phyloP scores from a whole-genome alignment of 2,888 invertebrate species.

The Sminthurinus aureus region DNA sequence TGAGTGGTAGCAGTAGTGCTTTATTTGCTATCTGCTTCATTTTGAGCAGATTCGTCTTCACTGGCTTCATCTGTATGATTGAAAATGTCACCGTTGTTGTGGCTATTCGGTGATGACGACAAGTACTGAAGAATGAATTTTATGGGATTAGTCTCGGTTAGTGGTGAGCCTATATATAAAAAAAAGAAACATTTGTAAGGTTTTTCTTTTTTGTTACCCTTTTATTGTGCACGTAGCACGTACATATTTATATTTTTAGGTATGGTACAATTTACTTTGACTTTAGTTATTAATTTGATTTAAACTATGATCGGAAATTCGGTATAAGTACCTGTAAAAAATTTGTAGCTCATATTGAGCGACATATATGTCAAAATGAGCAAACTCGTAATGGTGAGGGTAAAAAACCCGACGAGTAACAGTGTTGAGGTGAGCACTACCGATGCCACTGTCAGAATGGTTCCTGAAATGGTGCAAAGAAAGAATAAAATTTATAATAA shows the following conservation, averaged over 20 bases:
- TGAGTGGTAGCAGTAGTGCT: background rate
- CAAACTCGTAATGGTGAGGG: conserved; percentile 47
- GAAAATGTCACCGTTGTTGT: conserved; percentile 28
- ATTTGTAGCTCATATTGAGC: conserved; percentile 45
- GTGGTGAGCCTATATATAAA: conserved; percentile 15
- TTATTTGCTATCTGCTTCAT: background rate
- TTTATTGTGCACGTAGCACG: too few relatives aligned
- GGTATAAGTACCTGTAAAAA: background rate
- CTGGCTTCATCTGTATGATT: conserved; percentile 16
- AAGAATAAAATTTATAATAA: background rate
- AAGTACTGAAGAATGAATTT: conserved; percentile 23
- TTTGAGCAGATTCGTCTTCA: conserved; percentile 11
- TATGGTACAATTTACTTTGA: too few relatives aligned
- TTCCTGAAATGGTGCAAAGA: conserved; percentile 42
- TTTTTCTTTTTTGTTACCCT: too few relatives aligned
- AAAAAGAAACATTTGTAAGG: too few relatives aligned
- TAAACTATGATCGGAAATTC: too few relatives aligned
- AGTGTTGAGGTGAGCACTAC: conserved; percentile 49
- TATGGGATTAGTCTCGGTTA: conserved; percentile 23
- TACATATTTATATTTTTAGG: too few relatives aligned
- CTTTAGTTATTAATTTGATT: too few relatives aligned
- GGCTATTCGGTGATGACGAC: background rate
- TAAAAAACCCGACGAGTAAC: conserved; percentile 49
- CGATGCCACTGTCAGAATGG: conserved; percentile 51
- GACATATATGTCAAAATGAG: conserved; percentile 48